These are phyloP conservation scores for Protobothrops flavoviridis DNA, from an alignment of 2,113 vertebrate genomes.

Conservation along the genomic window DNA sequence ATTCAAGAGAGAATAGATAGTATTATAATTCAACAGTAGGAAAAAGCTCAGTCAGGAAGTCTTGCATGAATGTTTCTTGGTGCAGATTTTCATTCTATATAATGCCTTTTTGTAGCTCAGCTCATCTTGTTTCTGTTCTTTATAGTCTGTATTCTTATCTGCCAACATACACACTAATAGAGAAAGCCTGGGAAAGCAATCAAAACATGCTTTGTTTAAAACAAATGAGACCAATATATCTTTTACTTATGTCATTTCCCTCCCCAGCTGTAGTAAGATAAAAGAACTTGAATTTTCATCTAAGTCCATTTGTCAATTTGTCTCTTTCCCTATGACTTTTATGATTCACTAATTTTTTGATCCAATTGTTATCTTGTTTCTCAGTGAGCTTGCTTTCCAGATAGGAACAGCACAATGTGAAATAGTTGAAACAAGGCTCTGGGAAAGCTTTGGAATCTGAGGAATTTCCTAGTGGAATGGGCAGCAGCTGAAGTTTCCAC, in stretches of 20 bases:
- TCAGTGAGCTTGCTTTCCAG: not conserved
- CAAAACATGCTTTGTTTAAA: not conserved
- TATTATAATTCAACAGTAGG: not conserved
- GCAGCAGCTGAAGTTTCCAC: conserved; percentile 7
- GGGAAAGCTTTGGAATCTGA: not conserved
- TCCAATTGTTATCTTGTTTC: not conserved
- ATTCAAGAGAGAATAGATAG: not conserved
- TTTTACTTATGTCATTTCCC: not conserved
- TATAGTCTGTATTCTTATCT: not conserved
- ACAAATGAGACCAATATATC: not conserved
- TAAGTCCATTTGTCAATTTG: not conserved
- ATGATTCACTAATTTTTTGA: not conserved
- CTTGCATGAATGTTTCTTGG: not conserved
- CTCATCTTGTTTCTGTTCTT: not conserved
- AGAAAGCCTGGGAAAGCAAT: not conserved
- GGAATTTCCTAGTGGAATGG: conserved; percentile 15
- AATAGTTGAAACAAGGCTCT: not conserved
- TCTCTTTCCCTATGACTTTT: not conserved
- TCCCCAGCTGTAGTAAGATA: not conserved
- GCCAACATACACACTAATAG: not conserved
- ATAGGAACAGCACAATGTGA: not conserved
- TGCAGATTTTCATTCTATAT: not conserved
- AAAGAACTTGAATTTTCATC: not conserved
- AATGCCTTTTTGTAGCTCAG: not conserved
- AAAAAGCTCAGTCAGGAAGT: not conserved